Percentiles rank a stretch among this genome's conserved stretches.
phyloP scores from a whole-genome alignment of 2,797 vertebrate species.

The Sebastes cheni region DNA sequence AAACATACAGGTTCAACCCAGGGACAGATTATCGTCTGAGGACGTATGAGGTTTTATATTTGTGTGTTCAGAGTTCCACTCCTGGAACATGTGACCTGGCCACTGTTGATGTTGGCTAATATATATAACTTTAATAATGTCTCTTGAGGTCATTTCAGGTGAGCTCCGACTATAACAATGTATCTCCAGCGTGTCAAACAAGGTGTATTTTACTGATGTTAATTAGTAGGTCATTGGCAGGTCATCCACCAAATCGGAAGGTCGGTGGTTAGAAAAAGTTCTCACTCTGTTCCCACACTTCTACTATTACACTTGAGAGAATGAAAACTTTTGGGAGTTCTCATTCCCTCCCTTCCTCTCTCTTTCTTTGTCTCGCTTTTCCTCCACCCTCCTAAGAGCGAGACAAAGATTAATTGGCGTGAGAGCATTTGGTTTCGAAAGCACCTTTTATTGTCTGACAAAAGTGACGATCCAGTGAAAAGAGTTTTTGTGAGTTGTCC shows the following conservation, averaged over 20 bases:
- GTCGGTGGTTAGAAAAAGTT: neutral
- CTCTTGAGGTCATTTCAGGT: neutral
- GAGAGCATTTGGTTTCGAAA: neutral
- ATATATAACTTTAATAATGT: no score
- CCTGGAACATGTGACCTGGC: neutral
- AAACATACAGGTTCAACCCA: neutral
- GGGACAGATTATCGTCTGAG: no score
- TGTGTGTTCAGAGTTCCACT: neutral
- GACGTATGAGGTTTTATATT: neutral
- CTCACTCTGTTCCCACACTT: conserved; percentile 5
- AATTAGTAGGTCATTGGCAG: no score
- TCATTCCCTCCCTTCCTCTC: no score
- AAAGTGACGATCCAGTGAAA: neutral
- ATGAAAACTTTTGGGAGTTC: no score
- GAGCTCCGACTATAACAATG: neutral
- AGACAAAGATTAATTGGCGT: neutral
- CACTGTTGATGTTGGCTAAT: neutral
- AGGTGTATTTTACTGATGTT: no score
- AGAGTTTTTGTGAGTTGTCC: neutral
- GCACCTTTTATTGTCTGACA: neutral
- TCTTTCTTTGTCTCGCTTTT: no score
- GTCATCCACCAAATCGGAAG: no score
- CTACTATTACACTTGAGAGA: conserved; percentile 7
- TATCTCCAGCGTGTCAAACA: neutral
- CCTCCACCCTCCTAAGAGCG: neutral